A percentile compares a stretch with the other conserved stretches of the same genome.
Conservation (phyloP, 2,797 vertebrate species). For the Darevskia mixta region DNA sequence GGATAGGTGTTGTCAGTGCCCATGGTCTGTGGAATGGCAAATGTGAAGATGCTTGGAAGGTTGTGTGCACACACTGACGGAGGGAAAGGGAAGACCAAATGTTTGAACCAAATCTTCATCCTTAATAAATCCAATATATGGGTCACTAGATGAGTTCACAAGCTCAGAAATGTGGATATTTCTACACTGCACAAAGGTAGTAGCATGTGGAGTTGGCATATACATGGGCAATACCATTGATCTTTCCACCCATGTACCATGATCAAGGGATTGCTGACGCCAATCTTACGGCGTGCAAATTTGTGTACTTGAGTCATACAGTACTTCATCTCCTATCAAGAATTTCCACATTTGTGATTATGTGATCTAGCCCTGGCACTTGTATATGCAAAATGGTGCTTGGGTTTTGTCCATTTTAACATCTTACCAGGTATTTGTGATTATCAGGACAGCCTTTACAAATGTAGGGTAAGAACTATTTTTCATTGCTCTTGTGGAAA, state of each 20-base stretch:
- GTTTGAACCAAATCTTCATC: slow-evolving; percentile 1
- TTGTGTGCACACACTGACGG: neutral
- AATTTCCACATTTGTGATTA: neutral
- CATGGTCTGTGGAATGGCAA: slow-evolving; percentile 2
- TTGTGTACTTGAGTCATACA: neutral
- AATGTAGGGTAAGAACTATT: neutral
- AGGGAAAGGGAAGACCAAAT: neutral
- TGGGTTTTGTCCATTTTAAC: neutral
- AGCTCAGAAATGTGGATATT: neutral
- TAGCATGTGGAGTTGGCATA: neutral
- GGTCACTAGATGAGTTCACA: neutral
- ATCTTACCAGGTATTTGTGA: slow-evolving; percentile 32
- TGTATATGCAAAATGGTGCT: neutral
- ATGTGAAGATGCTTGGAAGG: neutral
- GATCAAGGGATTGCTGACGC: neutral
- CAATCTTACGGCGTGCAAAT: neutral
- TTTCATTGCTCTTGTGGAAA: slow-evolving; percentile 8
- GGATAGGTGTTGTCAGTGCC: slow-evolving; percentile 13
- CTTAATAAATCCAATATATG: neutral
- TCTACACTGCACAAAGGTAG: neutral
- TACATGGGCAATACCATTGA: neutral
- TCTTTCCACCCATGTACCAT: neutral
- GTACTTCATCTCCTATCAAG: neutral
- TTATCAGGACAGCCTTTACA: neutral
- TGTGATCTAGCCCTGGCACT: slow-evolving; percentile 2